Evolutionary conservation across 2,888 invertebrate species (phyloP).

Genomic region (Ennomos erosarius): DNA sequence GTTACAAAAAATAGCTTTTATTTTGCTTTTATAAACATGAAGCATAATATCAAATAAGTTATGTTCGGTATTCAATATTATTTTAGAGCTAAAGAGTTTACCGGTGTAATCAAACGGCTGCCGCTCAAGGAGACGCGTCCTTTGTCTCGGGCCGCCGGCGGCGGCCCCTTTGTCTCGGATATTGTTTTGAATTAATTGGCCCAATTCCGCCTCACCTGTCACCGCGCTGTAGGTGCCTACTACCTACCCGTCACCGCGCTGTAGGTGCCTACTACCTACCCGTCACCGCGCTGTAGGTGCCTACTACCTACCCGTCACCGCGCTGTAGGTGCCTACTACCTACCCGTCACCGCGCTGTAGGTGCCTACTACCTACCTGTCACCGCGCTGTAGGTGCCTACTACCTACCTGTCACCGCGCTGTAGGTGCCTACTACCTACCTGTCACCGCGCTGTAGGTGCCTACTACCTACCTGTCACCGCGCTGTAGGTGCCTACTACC

Average conservation of each 20-base stretch:
- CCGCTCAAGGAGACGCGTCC: conserved; percentile 1
- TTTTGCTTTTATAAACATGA: too few relatives aligned
- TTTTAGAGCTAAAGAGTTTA: too few relatives aligned
- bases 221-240: background rate
- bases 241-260: background rate
- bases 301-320: background rate
- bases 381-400: background rate
- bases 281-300: background rate
- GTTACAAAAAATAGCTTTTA: too few relatives aligned
- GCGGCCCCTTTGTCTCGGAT: conserved; percentile 4
- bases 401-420: background rate
- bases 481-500: background rate
- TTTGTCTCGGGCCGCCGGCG: background rate
- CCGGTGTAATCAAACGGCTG: too few relatives aligned
- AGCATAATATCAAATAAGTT: too few relatives aligned
- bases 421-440: background rate
- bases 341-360: background rate
- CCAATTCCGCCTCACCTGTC: background rate
- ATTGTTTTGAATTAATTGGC: conserved; percentile 9
- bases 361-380: background rate
- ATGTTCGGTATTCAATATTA: too few relatives aligned
- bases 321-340: background rate
- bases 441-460: background rate
- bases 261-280: background rate
- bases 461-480: background rate